phyloP scores from a whole-genome alignment of 2,797 vertebrate genomes.

The Morus bassanus region DNA sequence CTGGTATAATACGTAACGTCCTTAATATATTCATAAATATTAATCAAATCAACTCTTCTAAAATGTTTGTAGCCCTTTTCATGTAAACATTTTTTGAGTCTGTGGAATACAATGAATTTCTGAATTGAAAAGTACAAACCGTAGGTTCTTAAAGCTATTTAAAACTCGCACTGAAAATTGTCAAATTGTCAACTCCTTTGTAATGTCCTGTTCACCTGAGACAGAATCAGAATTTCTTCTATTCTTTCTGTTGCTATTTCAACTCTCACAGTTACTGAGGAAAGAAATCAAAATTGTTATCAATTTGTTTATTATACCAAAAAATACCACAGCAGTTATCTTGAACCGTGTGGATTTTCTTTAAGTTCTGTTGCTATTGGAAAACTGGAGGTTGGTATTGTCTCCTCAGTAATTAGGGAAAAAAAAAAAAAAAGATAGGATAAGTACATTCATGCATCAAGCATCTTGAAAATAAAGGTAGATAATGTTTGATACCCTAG shows the following conservation, averaged over 20 bases:
- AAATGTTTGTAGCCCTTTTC: background rate
- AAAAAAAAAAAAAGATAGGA: too few relatives aligned
- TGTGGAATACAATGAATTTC: background rate
- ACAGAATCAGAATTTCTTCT: background rate
- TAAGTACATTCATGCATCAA: background rate
- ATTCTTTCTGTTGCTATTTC: background rate
- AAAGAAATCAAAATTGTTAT: background rate
- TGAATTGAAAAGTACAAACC: background rate
- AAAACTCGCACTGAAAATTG: background rate
- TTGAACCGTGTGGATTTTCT: background rate
- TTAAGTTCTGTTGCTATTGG: background rate
- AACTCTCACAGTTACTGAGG: background rate
- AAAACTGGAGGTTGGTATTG: background rate
- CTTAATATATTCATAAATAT: conserved; percentile 20
- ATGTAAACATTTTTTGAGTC: background rate
- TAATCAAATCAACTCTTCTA: background rate
- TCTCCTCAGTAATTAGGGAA: background rate
- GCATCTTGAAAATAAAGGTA: background rate
- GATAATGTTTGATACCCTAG: background rate
- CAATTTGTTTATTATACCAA: background rate
- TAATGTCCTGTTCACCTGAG: background rate
- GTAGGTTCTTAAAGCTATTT: background rate
- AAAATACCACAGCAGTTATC: background rate
- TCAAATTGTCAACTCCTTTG: background rate
- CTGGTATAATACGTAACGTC: background rate